Evolutionary conservation across 2,797 vertebrate genomes (phyloP).

Genomic region (Sebastes taczanowskii): DNA sequence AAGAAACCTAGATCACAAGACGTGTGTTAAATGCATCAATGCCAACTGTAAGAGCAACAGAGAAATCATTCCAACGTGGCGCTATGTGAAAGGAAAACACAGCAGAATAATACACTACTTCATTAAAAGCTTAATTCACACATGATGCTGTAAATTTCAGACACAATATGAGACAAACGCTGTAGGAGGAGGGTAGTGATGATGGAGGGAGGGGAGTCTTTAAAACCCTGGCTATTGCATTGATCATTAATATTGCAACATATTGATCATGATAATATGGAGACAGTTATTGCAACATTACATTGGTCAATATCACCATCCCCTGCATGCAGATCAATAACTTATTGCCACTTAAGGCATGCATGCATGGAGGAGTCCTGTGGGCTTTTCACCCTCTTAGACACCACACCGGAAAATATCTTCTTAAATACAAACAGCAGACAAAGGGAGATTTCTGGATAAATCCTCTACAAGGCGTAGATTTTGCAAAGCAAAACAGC

Average conservation of each 20-base stretch:
- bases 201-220: neutral
- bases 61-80: neutral
- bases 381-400: neutral
- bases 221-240: neutral
- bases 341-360: neutral
- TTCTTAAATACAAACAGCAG: neutral
- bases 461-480: neutral
- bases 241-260: conserved; percentile 1
- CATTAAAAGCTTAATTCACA: neutral
- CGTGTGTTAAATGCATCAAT: neutral
- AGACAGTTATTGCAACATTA: neutral
- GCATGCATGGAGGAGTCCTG: neutral
- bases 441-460: neutral
- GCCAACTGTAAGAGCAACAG: neutral
- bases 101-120: neutral
- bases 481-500: neutral
- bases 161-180: neutral
- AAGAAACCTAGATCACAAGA: neutral
- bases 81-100: neutral
- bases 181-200: neutral
- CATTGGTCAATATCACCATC: neutral
- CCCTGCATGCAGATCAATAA: conserved; percentile 7
- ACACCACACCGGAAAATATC: neutral
- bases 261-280: neutral
- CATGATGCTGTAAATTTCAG: neutral